These are phyloP conservation scores for Nomada fucata DNA, from an alignment of 2,888 invertebrate species.

Conservation along the genomic window DNA sequence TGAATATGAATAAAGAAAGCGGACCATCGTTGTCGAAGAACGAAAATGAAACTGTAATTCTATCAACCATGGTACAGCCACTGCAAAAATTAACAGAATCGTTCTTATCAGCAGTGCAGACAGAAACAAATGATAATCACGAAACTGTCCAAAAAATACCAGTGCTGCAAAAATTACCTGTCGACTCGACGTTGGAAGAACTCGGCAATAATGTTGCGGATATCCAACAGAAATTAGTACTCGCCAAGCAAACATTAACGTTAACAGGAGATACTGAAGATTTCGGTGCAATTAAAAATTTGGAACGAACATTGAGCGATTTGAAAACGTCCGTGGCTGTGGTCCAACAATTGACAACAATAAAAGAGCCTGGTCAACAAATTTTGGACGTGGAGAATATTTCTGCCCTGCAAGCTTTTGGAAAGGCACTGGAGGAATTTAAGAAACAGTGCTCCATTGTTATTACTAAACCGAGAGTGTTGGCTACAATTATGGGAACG, in stretches of 20 bases:
- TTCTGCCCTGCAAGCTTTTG: slow-evolving; percentile 75
- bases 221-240: slow-evolving; percentile 52
- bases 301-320: slow-evolving; percentile 66
- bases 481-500: slow-evolving; percentile 40
- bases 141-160: slow-evolving; percentile 15
- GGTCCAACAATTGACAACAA: slow-evolving; percentile 60
- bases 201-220: slow-evolving; percentile 43
- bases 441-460: slow-evolving; percentile 67
- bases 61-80: slow-evolving; percentile 56
- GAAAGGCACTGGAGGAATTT: slow-evolving; percentile 77
- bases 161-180: slow-evolving; percentile 50
- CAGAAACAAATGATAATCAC: background rate
- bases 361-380: slow-evolving; percentile 67
- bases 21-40: background rate
- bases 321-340: slow-evolving; percentile 64
- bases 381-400: slow-evolving; percentile 66
- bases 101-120: slow-evolving; percentile 48
- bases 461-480: slow-evolving; percentile 44
- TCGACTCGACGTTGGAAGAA: slow-evolving; percentile 53
- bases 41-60: slow-evolving; percentile 28
- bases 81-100: slow-evolving; percentile 55
- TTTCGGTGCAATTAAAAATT: slow-evolving; percentile 26
- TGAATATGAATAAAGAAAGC: slow-evolving; percentile 39
- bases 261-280: slow-evolving; percentile 29
- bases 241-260: slow-evolving; percentile 27